Conservation (phyloP, 2,888 invertebrate species). For the Hyposoter didymator region DNA sequence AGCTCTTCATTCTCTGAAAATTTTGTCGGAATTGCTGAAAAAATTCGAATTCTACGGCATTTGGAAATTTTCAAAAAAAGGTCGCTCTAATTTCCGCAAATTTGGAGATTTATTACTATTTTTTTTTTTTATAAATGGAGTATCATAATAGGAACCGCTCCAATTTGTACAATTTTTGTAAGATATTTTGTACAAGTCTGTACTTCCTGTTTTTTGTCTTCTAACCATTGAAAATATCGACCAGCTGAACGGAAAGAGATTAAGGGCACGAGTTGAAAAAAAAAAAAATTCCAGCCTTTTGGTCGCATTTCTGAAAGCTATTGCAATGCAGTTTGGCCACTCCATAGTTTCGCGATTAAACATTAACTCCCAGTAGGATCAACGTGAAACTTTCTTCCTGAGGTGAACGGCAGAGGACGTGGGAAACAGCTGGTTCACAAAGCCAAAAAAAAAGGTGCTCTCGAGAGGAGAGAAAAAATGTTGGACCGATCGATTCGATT, state of each 20-base stretch:
- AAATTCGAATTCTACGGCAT: no score
- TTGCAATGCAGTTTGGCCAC: not conserved
- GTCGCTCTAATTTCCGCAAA: no score
- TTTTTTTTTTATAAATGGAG: no score
- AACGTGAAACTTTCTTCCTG: slow-evolving; percentile 1
- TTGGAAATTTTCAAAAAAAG: no score
- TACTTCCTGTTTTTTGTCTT: not conserved
- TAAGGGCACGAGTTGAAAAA: not conserved
- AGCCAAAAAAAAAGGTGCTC: slow-evolving; percentile 14
- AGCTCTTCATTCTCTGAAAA: no score
- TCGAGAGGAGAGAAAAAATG: slow-evolving; percentile 3
- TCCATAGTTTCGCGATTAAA: slow-evolving; percentile 31
- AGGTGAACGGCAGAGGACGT: not conserved
- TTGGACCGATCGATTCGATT: slow-evolving; percentile 54
- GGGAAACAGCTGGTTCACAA: not conserved
- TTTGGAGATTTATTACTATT: no score
- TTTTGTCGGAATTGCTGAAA: no score
- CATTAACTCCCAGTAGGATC: slow-evolving; percentile 3
- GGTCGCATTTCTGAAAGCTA: not conserved
- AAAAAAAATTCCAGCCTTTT: not conserved
- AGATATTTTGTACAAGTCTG: not conserved
- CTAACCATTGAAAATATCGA: not conserved
- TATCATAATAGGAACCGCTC: no score
- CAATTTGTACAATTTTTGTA: no score
- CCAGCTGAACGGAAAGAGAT: not conserved